These are phyloP conservation scores for Ceramica pisi DNA, from an alignment of 2,888 invertebrate species.

Conservation along the genomic window DNA sequence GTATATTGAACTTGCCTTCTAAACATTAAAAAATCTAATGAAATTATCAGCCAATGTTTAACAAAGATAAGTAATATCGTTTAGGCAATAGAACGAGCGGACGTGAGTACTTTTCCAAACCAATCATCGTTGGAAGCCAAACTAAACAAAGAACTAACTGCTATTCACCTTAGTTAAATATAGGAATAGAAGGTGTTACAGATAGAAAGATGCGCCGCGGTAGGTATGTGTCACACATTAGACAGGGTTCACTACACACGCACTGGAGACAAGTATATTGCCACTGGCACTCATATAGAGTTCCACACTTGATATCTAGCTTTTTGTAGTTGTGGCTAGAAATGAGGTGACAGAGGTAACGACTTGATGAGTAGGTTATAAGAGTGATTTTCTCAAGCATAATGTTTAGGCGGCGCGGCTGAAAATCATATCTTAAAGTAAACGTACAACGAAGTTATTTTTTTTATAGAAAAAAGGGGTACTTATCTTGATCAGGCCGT, in stretches of 20 bases:
- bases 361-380: too few relatives aligned
- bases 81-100: neutral
- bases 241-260: neutral
- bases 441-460: too few relatives aligned
- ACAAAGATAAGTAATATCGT: neutral
- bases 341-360: too few relatives aligned
- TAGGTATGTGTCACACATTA: slow-evolving; percentile 24
- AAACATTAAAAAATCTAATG: slow-evolving; percentile 5
- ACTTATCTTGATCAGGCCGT: too few relatives aligned
- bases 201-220: slow-evolving; percentile 34
- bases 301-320: neutral
- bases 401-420: too few relatives aligned
- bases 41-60: slow-evolving; percentile 15
- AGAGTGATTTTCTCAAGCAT: too few relatives aligned
- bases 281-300: neutral
- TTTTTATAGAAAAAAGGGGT: too few relatives aligned
- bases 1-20: neutral
- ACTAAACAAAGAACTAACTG: slow-evolving; percentile 5
- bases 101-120: slow-evolving; percentile 7
- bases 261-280: neutral
- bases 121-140: neutral
- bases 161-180: slow-evolving; percentile 33
- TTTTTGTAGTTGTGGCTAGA: neutral
- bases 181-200: slow-evolving; percentile 21
- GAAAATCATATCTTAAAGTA: too few relatives aligned